Percentiles rank a stretch among this genome's conserved stretches.
Conservation (phyloP, 2,888 invertebrate genomes). For the Sarcophaga subvicina region DNA sequence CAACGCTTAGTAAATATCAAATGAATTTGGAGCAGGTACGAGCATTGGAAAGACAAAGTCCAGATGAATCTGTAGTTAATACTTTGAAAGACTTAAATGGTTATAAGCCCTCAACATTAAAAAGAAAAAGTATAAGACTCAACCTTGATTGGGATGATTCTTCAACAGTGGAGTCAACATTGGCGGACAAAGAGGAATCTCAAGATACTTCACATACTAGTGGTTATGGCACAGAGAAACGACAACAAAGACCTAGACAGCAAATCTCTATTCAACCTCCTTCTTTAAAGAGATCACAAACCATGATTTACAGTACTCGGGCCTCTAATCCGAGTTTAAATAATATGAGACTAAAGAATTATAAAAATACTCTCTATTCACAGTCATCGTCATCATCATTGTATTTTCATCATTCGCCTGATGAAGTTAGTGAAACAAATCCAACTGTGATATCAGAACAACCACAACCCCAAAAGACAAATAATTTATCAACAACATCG, state of each 20-base stretch:
- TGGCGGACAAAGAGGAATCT: constrained; percentile 63
- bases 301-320: constrained; percentile 75
- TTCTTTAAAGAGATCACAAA: constrained; percentile 79
- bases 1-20: constrained; percentile 85
- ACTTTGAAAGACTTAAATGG: constrained; percentile 86
- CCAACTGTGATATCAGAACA: constrained; percentile 76
- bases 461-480: constrained; percentile 70
- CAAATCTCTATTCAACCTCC: constrained; percentile 77
- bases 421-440: constrained; percentile 68
- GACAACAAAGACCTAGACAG: constrained; percentile 77
- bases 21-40: constrained; percentile 83
- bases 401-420: constrained; percentile 62
- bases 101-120: constrained; percentile 84
- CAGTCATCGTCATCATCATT: constrained; percentile 63
- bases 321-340: constrained; percentile 50
- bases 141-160: constrained; percentile 85
- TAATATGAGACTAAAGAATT: constrained; percentile 41
- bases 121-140: constrained; percentile 83
- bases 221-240: constrained; percentile 57
- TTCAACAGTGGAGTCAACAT: constrained; percentile 67
- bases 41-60: constrained; percentile 82
- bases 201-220: not conserved
- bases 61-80: constrained; percentile 81
- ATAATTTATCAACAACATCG: constrained; percentile 66
- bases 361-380: constrained; percentile 38